Evolutionary conservation across 2,888 invertebrate species (phyloP), one percentile per base, ranked within the genome.

Genomic region (Camptogramma bilineatum): DNA sequence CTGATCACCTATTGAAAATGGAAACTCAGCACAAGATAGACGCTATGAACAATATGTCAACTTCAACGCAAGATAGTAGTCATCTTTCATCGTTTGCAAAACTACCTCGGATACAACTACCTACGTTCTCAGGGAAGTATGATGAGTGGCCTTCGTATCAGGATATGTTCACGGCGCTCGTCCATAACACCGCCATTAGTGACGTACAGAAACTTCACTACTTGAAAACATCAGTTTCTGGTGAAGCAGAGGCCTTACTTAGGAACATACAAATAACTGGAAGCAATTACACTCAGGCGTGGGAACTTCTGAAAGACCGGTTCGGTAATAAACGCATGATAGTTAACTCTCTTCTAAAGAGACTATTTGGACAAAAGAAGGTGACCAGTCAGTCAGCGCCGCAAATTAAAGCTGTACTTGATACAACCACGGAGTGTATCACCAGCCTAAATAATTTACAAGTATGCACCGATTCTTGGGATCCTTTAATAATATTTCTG

Each of bases 401-500:
- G 9, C 31, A 31, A 31, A 31, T 31, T 31, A 31, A 31, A 31
- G 31, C 31, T 31, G 31, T 31, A 31, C 31, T 31, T 31, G 31
- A 31, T 31, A 31, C 31, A 2, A 31, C 31, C 9, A 31, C 31
- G 2, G 31, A 31, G 9, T 31, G 31, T 31, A 31, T 31, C 31
- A 31, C 31, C 31, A 31, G 31, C 31, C 9, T 31, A 31, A 31
- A 10, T 31, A 31, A 31, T 31, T 31, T 31, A 9, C 0, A 31
- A 31, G 31, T 31, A 9, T 1, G 31, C 31, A 31, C 31, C 31
- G 31, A 31, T 9, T 31, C 31, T 31, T 31, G 31, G 31, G 68
- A 67, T 67, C 69, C 65, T 21, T 8, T 75, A 19, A 57, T 73
- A 4, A 70, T 73, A 63, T 73, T 67, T 70, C 51, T 75, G 34